A percentile compares a stretch with the other conserved stretches of the same genome.
phyloP scores from a whole-genome alignment of 2,888 invertebrate genomes.

The Drosophila ezoana region DNA sequence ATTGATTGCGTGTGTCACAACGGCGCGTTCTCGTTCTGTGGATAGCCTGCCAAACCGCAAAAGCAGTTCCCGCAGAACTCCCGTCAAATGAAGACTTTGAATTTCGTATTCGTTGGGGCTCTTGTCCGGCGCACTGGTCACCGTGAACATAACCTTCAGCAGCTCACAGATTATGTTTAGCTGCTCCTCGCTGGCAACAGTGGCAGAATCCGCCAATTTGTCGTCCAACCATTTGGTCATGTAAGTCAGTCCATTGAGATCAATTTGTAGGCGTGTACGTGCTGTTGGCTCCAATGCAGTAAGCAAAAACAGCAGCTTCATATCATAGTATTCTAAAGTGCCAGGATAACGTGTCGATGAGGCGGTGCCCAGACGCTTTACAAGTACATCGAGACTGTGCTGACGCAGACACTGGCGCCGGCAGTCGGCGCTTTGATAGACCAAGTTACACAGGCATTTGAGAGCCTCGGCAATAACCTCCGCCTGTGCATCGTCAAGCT shows the following conservation, averaged over 20 bases:
- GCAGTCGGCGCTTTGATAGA: constrained; percentile 90
- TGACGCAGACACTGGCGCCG: constrained; percentile 87
- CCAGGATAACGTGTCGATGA: constrained; percentile 82
- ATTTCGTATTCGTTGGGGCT: constrained; percentile 88
- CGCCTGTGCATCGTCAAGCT: constrained; percentile 42
- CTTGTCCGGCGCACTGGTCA: constrained; percentile 87
- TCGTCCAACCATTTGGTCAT: constrained; percentile 89
- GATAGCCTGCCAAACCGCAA: constrained; percentile 83
- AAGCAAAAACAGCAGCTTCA: constrained; percentile 94
- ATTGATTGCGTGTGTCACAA: constrained; percentile 93
- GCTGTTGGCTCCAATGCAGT: constrained; percentile 92
- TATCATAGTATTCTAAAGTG: constrained; percentile 91
- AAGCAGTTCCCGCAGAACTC: constrained; percentile 90
- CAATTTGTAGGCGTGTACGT: constrained; percentile 88
- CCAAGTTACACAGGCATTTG: constrained; percentile 95
- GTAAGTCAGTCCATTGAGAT: constrained; percentile 89
- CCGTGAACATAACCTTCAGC: constrained; percentile 92
- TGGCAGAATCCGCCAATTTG: constrained; percentile 85
- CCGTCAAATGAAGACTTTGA: constrained; percentile 90
- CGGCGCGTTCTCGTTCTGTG: constrained; percentile 85
- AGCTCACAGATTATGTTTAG: constrained; percentile 90
- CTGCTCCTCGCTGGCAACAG: constrained; percentile 85
- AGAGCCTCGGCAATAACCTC: constrained; percentile 90
- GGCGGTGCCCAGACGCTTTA: constrained; percentile 88
- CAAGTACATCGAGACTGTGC: constrained; percentile 89